These are phyloP conservation scores for Falco novaeseelandiae DNA, from an alignment of 2,797 vertebrate genomes.

Conservation along the genomic window DNA sequence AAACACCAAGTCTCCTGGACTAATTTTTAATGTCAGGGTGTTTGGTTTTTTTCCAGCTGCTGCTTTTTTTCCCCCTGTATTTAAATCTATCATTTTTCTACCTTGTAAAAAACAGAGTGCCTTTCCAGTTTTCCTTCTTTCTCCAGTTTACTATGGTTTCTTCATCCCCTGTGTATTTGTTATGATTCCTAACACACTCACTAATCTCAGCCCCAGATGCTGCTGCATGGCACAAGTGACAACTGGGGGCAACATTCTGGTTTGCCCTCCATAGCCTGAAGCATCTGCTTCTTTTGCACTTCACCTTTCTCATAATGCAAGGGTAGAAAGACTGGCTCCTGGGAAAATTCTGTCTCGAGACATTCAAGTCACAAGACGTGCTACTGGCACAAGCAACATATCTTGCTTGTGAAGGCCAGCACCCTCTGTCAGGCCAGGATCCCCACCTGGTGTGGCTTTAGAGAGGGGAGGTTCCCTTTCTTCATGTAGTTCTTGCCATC, in stretches of 20 bases:
- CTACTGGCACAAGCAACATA: neutral
- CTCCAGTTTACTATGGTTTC: neutral
- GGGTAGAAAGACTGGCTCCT: neutral
- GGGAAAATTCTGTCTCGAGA: neutral
- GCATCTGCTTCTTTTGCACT: neutral
- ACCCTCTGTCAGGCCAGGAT: neutral
- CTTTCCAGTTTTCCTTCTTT: neutral
- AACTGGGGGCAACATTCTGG: neutral
- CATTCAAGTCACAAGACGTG: neutral
- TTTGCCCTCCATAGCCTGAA: neutral
- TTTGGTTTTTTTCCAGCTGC: neutral
- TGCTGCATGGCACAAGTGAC: neutral
- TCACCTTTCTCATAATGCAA: neutral
- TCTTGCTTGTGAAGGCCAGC: neutral
- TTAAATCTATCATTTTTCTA: neutral
- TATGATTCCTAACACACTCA: neutral
- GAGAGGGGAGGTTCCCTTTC: accelerated
- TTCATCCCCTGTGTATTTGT: neutral
- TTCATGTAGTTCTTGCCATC: neutral
- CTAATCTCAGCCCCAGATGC: neutral
- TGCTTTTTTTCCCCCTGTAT: neutral
- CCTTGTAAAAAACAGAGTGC: neutral
- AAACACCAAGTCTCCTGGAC: neutral
- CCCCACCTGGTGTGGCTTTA: neutral
- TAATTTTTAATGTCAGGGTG: neutral